Conservation (phyloP, 2,888 invertebrate genomes). For the Neelides folsomi region DNA sequence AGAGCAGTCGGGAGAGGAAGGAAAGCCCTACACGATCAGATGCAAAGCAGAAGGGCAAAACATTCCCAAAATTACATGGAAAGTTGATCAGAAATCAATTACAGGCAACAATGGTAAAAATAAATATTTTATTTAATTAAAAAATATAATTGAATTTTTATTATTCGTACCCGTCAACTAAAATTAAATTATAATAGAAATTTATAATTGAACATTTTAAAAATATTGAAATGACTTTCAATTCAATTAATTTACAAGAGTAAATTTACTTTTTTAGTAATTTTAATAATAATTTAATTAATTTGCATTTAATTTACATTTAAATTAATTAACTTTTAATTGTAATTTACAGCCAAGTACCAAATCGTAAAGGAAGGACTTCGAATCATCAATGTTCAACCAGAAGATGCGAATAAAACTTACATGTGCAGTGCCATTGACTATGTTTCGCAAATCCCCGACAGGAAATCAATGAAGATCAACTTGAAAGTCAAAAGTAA, state of each 20-base stretch:
- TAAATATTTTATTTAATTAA: no score
- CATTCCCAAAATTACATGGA: conserved; percentile 29
- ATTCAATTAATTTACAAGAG: no score
- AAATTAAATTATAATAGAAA: no score
- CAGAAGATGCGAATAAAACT: conserved; percentile 19
- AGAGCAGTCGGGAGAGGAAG: conserved; percentile 31
- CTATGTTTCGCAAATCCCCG: conserved; percentile 28
- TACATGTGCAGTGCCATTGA: conserved; percentile 32
- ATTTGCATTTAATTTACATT: no score
- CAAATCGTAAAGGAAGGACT: conserved; percentile 21
- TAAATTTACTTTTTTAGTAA: no score
- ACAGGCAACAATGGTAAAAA: conserved; percentile 1
- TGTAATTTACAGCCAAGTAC: conserved; percentile 5
- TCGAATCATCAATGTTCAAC: conserved; percentile 27
- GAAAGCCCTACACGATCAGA: conserved; percentile 22
- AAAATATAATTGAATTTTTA: no score
- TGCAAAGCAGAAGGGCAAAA: conserved; percentile 27
- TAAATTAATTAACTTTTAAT: no score
- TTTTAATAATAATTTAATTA: no score
- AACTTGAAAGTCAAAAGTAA: conserved; percentile 32
- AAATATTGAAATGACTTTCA: no score
- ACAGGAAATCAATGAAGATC: conserved; percentile 29
- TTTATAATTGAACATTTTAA: no score
- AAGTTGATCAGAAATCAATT: conserved; percentile 20
- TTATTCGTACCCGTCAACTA: no score